These are phyloP conservation scores for Philaethria dido DNA, from an alignment of 2,888 invertebrate genomes.

Conservation along the genomic window DNA sequence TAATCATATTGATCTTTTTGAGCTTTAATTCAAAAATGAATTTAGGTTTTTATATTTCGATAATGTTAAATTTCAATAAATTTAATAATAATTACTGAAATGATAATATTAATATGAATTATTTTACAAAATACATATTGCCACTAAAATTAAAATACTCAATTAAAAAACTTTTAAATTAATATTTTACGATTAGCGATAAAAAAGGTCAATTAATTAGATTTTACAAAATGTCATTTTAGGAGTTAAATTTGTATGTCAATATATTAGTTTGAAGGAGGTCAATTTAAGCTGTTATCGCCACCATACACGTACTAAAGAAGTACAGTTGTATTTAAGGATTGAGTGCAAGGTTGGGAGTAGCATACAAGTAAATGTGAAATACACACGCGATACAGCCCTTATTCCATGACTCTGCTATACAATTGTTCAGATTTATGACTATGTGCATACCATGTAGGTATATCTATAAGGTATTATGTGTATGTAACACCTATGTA, in stretches of 20 bases:
- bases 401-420: slow-evolving; percentile 46
- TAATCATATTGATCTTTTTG: too few relatives aligned
- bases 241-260: background rate
- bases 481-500: background rate
- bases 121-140: too few relatives aligned
- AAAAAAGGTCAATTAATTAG: background rate
- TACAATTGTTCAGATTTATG: slow-evolving; percentile 48
- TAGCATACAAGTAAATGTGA: slow-evolving; percentile 49
- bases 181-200: too few relatives aligned
- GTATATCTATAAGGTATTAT: background rate
- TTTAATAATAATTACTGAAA: too few relatives aligned
- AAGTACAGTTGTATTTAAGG: slow-evolving; percentile 26
- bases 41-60: too few relatives aligned
- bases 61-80: too few relatives aligned
- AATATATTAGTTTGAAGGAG: background rate
- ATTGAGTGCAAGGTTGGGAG: slow-evolving; percentile 39
- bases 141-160: too few relatives aligned
- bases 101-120: too few relatives aligned
- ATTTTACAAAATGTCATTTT: background rate
- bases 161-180: too few relatives aligned
- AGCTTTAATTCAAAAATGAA: too few relatives aligned
- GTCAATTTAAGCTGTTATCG: slow-evolving; percentile 2
- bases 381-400: slow-evolving; percentile 53
- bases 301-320: slow-evolving; percentile 7
- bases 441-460: background rate